phyloP scores from a whole-genome alignment of 1,140 invertebrate species.

The Drosophila kanapiae region DNA sequence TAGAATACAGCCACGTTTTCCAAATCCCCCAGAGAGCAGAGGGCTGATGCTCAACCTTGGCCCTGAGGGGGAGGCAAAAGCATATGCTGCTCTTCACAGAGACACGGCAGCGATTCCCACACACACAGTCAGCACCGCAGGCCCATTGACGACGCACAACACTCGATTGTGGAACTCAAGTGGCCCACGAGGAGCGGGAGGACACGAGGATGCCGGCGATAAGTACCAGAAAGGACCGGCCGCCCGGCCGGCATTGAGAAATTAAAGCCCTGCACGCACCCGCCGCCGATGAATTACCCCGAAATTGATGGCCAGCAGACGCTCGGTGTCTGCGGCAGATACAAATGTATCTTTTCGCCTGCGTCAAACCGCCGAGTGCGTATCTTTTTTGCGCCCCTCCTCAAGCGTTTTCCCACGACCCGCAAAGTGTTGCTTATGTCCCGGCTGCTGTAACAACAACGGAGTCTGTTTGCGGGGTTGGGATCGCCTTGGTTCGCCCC shows the following conservation, averaged over 20 bases:
- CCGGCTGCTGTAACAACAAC: constrained; percentile 63
- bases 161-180: constrained; percentile 75
- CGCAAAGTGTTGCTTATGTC: constrained; percentile 72
- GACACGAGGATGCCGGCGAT: constrained; percentile 46
- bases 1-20: background rate
- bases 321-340: constrained; percentile 73
- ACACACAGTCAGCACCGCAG: constrained; percentile 47
- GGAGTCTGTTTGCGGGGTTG: constrained; percentile 20
- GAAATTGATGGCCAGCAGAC: constrained; percentile 80
- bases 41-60: background rate
- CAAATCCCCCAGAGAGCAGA: background rate
- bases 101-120: constrained; percentile 48
- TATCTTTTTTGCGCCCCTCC: constrained; percentile 42
- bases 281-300: constrained; percentile 48
- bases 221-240: constrained; percentile 60
- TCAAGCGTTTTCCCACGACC: constrained; percentile 67
- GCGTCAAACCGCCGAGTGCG: constrained; percentile 71
- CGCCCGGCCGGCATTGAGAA: constrained; percentile 62
- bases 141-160: constrained; percentile 51
- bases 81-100: constrained; percentile 77
- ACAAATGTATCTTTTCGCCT: constrained; percentile 75
- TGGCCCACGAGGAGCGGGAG: constrained; percentile 31
- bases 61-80: constrained; percentile 42
- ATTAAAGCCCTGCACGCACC: constrained; percentile 76
- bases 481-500: constrained; percentile 16